Conservation (phyloP, 2,888 invertebrate genomes). For the Tholera decimalis region DNA sequence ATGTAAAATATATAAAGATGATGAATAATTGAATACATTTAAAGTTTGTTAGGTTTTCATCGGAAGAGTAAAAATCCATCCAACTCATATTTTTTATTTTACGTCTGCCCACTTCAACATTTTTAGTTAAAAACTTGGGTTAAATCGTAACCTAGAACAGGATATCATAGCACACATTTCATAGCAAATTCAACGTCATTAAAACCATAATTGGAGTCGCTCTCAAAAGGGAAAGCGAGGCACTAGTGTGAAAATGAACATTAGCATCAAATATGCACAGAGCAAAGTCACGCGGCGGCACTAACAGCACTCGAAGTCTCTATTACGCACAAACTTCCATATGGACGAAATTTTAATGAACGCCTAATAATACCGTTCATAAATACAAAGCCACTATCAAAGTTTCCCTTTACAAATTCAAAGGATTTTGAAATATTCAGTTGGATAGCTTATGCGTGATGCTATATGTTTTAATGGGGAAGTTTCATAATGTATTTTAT, state of each 20-base stretch:
- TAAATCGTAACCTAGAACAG: no score
- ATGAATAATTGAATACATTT: no score
- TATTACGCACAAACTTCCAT: conserved; percentile 49
- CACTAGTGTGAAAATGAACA: conserved; percentile 43
- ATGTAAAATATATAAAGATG: no score
- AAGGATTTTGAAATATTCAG: conserved; percentile 64
- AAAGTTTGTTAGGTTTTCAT: no score
- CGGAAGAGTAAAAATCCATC: no score
- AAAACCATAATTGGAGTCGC: conserved; percentile 35
- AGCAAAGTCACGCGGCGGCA: conserved; percentile 43
- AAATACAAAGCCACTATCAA: conserved; percentile 72
- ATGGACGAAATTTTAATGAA: conserved; percentile 65
- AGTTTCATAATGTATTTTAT: no score
- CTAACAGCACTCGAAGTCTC: conserved; percentile 53
- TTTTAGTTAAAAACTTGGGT: no score
- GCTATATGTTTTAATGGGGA: not conserved
- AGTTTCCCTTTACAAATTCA: conserved; percentile 64
- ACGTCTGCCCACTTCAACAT: no score
- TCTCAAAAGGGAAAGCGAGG: conserved; percentile 44
- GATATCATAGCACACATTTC: not conserved
- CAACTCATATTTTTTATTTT: no score
- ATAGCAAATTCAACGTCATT: conserved; percentile 23
- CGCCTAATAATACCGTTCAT: conserved; percentile 66
- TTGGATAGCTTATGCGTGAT: conserved; percentile 23
- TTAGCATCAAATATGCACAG: conserved; percentile 63